Conservation (phyloP, 2,113 vertebrate species). For the Myotis lucifugus region DNA sequence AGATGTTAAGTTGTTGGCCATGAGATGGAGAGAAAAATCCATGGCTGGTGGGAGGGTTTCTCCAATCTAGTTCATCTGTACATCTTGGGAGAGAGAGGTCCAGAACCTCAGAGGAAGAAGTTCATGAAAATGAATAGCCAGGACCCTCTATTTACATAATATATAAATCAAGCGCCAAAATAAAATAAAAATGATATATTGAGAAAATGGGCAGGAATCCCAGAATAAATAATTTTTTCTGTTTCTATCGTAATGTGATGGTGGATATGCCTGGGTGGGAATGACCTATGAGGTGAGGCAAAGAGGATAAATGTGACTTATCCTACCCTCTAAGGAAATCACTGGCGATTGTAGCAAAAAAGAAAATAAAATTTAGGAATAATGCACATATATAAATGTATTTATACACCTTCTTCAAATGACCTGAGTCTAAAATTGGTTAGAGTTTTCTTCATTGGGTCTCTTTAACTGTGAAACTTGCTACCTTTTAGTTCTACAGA, state of each 20-base stretch:
- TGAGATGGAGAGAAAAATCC: not conserved
- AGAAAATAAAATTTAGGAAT: not conserved
- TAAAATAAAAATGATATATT: not conserved
- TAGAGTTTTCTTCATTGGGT: not conserved
- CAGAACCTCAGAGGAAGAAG: not conserved
- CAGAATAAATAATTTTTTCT: constrained; percentile 46
- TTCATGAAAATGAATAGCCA: not conserved
- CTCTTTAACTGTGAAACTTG: not conserved
- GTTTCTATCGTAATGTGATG: not conserved
- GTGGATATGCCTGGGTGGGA: not conserved
- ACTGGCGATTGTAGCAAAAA: not conserved
- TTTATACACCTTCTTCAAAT: not conserved
- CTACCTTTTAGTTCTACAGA: not conserved
- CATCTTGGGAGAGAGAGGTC: not conserved
- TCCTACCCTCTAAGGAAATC: constrained; percentile 19
- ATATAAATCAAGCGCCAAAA: constrained; percentile 49
- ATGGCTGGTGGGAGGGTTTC: not conserved
- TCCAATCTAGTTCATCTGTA: not conserved
- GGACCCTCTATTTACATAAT: not conserved
- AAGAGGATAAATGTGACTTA: constrained; percentile 40
- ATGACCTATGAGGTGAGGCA: not conserved
- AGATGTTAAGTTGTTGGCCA: not conserved
- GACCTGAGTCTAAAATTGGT: not conserved
- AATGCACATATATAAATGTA: not conserved
- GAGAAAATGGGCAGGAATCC: constrained; percentile 19